Base-by-base conservation (phyloP, 2,797 vertebrate species). In the Furcifer pardalis region DNA sequence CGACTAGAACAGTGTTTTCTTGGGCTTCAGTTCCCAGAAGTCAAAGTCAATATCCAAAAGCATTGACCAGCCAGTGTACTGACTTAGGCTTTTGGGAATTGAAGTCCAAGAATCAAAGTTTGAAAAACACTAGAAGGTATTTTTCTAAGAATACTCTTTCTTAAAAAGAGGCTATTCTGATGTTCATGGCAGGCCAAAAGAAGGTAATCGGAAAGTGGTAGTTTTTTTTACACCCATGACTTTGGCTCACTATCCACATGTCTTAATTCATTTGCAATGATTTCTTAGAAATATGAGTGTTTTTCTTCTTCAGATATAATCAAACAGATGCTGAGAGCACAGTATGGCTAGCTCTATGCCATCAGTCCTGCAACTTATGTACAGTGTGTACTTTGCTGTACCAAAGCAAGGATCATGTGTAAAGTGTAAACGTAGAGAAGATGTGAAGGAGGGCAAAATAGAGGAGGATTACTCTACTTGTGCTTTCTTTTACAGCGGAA, bases 81-180 rank as follows among this genome's bases (percentile, higher is more conserved):
- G n/a, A n/a, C n/a, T n/a, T n/a, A n/a, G n/a, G n/a, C n/a, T n/a
- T n/a, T n/a, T n/a, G n/a, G n/a, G n/a, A n/a, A n/a, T n/a, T n/a
- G n/a, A n/a, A n/a, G n/a, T n/a, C n/a, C n/a, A n/a, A n/a, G n/a
- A n/a, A n/a, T n/a, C n/a, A n/a, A n/a, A n/a, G n/a, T n/a, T n/a
- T n/a, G n/a, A n/a, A n/a, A n/a, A n/a, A n/a, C n/a, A n/a, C n/a
- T n/a, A n/a, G 63, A 69, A 77, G 74, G 30, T 68, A 66, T 46
- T 71, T 30, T 79, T 84, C 60, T 63, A 79, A 79, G 56, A 79
- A 63, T 9, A 62, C 25, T 32, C 44, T 79, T 69, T 78, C 74
- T 77, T 37, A n/a, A 32, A 63, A 59, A 77, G 59, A 77, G 27
- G 19, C 32, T 60, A 44, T 10, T 19, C 37, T 77, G 63, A 32